phyloP scores from a whole-genome alignment of 2,888 invertebrate species.

The Orthosia gracilis region DNA sequence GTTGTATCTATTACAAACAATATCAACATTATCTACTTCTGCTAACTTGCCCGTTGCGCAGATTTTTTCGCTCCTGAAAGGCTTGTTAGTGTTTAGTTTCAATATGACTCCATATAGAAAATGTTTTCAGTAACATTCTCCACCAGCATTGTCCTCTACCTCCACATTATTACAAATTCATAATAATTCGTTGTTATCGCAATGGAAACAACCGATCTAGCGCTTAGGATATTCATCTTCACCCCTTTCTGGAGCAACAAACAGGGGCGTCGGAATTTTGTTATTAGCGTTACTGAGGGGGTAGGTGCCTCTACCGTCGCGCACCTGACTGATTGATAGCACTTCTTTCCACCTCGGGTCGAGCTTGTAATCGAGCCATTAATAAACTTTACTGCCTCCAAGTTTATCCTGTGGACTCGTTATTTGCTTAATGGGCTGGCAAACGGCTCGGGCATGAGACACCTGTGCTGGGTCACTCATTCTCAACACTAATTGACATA shows the following conservation, averaged over 20 bases:
- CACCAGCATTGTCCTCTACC: not conserved
- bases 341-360: constrained; percentile 91
- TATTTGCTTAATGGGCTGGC: constrained; percentile 90
- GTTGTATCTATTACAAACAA: constrained; percentile 69
- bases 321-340: constrained; percentile 91
- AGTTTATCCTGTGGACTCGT: constrained; percentile 90
- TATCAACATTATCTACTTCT: constrained; percentile 63
- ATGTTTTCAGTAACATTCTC: not conserved
- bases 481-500: constrained; percentile 84
- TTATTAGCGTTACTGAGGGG: constrained; percentile 90
- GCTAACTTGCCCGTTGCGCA: constrained; percentile 52
- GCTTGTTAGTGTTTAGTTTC: constrained; percentile 6
- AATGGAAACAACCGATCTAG: constrained; percentile 77
- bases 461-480: constrained; percentile 83
- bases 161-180: constrained; percentile 47
- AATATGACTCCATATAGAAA: constrained; percentile 1
- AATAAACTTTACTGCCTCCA: constrained; percentile 91
- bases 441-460: constrained; percentile 84
- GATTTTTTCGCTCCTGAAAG: constrained; percentile 24
- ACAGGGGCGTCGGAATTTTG: constrained; percentile 90
- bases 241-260: constrained; percentile 89
- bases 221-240: constrained; percentile 88
- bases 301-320: constrained; percentile 86
- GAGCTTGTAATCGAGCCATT: constrained; percentile 91
- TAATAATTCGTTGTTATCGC: constrained; percentile 71